Base-by-base conservation (phyloP, 1,140 invertebrate genomes). In the Oreohelix idahoensis region DNA sequence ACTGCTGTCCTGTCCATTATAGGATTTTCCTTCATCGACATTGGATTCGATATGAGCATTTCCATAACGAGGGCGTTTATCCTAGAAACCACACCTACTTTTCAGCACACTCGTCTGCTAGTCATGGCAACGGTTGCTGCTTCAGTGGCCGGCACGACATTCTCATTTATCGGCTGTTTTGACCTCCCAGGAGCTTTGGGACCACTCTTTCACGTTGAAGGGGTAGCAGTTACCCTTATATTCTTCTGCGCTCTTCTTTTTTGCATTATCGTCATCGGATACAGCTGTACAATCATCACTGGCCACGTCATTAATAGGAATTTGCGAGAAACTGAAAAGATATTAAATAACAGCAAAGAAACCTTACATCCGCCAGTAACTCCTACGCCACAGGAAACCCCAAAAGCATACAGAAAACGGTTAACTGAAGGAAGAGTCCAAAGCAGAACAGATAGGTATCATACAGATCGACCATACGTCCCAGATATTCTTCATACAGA, bases 401-500 rank as follows among this genome's bases (percentile, higher is more conserved):
- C n/a, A 13, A 66, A 5, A 32, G 2, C n/a, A 32, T 10, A 5
- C 4, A 29, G 63, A 66, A 66, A n/a, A 5, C 2, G 29, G 17
- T 23, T 66, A 13, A 8, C 11, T 66, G 32, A 66, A 66, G n/a
- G n/a, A 13, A 32, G 29, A 66, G 32, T 32, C 29, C n/a, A 66
- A 8, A 66, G 32, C 29, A 32, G n/a, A 17, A 10, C 63, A 32
- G n/a, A 66, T 8, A 17, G 5, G 8, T 15, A 58, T 36, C 42
- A 29, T n/a, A 26, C 20, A 23, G 10, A 35, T 26, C 45, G 49
- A 26, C 26, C 45, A 5, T 77, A 77, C 29, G 49, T 51, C 2
- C 75, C 75, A 2, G 75, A 77, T 58, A 77, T 77, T 58, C 45
- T 77, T 13, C 75, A 77, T 45, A 77, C 75, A 58, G 75, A 77